Conservation (phyloP, 2,797 vertebrate species). For the Protosalanx chinensis region DNA sequence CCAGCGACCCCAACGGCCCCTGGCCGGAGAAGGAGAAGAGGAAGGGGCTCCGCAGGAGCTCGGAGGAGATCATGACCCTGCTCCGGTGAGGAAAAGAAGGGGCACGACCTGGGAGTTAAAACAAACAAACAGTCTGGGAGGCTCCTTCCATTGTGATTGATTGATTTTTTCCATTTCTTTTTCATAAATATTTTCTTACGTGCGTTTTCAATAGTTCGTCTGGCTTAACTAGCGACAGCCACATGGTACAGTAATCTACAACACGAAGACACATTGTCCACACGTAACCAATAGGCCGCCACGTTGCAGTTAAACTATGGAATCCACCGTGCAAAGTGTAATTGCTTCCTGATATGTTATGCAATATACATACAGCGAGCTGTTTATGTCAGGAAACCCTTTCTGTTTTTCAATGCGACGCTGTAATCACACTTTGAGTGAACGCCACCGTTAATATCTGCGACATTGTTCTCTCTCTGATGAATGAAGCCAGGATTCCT, state of each 20-base stretch:
- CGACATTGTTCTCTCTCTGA: constrained; percentile 15
- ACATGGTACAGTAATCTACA: background rate
- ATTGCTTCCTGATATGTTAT: constrained; percentile 50
- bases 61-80: constrained; percentile 83
- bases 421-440: constrained; percentile 37
- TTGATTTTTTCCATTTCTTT: background rate
- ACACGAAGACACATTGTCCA: background rate
- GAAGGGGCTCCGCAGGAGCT: constrained; percentile 76
- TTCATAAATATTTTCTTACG: background rate
- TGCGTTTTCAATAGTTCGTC: background rate
- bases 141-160: background rate
- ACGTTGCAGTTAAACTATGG: background rate
- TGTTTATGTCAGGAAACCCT: constrained; percentile 49
- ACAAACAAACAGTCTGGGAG: background rate
- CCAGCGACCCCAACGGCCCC: constrained; percentile 58
- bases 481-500: constrained; percentile 28
- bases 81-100: constrained; percentile 59
- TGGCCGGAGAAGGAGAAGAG: constrained; percentile 67
- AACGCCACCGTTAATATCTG: constrained; percentile 60
- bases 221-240: background rate
- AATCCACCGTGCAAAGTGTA: constrained; percentile 14
- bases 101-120: background rate
- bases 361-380: constrained; percentile 34
- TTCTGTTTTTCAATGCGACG: constrained; percentile 53
- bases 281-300: background rate